Conservation (phyloP, 23 tunicate genomes). For the Ciona savignyi region DNA sequence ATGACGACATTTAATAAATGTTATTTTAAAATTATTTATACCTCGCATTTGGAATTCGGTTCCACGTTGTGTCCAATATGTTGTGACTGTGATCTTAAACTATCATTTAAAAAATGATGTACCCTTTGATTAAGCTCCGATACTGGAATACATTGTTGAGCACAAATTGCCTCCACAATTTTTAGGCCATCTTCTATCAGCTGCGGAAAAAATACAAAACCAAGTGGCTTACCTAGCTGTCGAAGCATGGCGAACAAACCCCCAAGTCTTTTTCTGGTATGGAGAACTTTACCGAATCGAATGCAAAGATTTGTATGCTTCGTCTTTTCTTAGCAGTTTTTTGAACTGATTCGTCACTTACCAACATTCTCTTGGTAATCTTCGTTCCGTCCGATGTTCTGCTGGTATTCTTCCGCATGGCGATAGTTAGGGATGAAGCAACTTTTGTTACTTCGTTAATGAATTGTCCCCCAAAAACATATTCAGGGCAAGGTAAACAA, state of each 20-base stretch:
- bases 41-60: conserved; percentile 22
- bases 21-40: neutral
- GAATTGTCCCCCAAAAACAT: conserved; percentile 17
- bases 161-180: conserved; percentile 10
- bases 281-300: conserved; percentile 11
- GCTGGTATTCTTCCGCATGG: too few relatives aligned
- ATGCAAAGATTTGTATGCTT: neutral
- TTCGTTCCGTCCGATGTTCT: too few relatives aligned
- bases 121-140: too few relatives aligned
- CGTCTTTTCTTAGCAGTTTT: too few relatives aligned
- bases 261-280: conserved; percentile 10
- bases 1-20: too few relatives aligned
- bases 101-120: too few relatives aligned
- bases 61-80: conserved; percentile 18
- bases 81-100: neutral
- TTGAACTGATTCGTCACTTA: too few relatives aligned
- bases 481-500: conserved; percentile 17
- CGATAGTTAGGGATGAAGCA: neutral
- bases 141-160: too few relatives aligned
- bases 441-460: conserved; percentile 10
- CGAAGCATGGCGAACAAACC: too few relatives aligned
- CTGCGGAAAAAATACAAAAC: conserved; percentile 30
- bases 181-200: too few relatives aligned
- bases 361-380: too few relatives aligned
- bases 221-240: conserved; percentile 20